Base-by-base conservation (phyloP, 2,888 invertebrate genomes). In the Allygus modestus region DNA sequence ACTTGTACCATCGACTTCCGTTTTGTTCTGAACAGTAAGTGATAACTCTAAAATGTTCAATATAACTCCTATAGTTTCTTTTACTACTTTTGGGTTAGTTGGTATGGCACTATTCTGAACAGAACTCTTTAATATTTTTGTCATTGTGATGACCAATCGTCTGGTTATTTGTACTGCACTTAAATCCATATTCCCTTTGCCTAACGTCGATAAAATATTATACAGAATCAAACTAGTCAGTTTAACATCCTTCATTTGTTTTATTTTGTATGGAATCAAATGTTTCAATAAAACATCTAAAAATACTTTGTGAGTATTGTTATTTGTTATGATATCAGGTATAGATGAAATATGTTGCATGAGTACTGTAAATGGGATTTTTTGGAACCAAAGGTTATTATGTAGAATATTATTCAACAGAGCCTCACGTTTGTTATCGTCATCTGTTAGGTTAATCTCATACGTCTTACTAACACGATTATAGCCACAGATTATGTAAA, bases 251-350 rank as follows among this genome's bases (percentile, higher is more conserved):
- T 65, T 11, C 7, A 65, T 5, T 28, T 1, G 9, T 17, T 28
- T 15, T 17, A 65, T 65, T 15, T 15, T 28, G 12, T 9, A 1
- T 31, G 65, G 1, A 12, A 4, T 12, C 1, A 65, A 15, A 15
- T 28, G 4, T 31, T 65, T 4, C n/a, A 65, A 15, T 28, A 28
- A 28, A 31, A 65, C 1, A 65, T 65, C 11, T 15, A 65, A 28
- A 26, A 65, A 65, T 2, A 31, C 7, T 15, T 65, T 65, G 28
- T 26, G 7, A 31, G 15, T 31, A 15, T 12, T 12, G 31, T 31
- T 65, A 4, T 65, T 31, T 28, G 65, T 65, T 28, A 65, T 31
- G 2, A 65, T 65, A 65, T 65, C 65, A 65, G 65, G 28, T 17
- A 65, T 4, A 28, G 15, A 31, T 65, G 65, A 65, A 28, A 65